Conservation (phyloP, 2,888 invertebrate species). For the Hesperia comma region DNA sequence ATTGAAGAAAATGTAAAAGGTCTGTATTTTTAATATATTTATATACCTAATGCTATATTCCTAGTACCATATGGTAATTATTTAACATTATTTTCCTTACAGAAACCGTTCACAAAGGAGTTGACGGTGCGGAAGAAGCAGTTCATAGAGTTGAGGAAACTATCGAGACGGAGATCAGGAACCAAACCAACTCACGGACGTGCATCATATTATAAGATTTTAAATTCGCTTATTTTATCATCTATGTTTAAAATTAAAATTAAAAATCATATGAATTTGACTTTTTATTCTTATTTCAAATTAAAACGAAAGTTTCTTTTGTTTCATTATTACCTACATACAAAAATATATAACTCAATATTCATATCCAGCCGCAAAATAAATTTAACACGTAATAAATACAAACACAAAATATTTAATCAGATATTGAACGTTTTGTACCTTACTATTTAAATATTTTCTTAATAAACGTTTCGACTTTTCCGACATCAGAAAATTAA, state of each 20-base stretch:
- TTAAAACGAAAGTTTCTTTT: neutral
- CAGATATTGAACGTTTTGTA: neutral
- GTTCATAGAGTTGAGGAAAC: slow-evolving; percentile 75
- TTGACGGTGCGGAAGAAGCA: slow-evolving; percentile 69
- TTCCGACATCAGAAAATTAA: slow-evolving; percentile 55
- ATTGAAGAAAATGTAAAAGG: slow-evolving; percentile 75
- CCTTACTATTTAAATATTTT: neutral
- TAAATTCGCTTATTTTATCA: slow-evolving; percentile 51
- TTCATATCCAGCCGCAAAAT: neutral
- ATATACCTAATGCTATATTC: too few species aligned
- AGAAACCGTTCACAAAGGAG: slow-evolving; percentile 75
- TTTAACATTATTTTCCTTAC: slow-evolving; percentile 42
- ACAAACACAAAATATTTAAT: neutral
- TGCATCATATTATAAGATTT: slow-evolving; percentile 75
- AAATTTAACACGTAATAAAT: neutral
- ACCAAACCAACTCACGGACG: slow-evolving; percentile 77
- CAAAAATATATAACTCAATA: neutral
- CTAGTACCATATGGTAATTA: too few species aligned
- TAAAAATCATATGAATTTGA: slow-evolving; percentile 40
- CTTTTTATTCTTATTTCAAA: slow-evolving; percentile 31
- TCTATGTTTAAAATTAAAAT: slow-evolving; percentile 57
- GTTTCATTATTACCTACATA: neutral
- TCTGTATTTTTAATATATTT: slow-evolving; percentile 39
- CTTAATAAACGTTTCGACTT: neutral
- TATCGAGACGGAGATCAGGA: slow-evolving; percentile 73